Evolutionary conservation across 2,888 invertebrate species (phyloP).

Genomic region (Epinotia demarniana): DNA sequence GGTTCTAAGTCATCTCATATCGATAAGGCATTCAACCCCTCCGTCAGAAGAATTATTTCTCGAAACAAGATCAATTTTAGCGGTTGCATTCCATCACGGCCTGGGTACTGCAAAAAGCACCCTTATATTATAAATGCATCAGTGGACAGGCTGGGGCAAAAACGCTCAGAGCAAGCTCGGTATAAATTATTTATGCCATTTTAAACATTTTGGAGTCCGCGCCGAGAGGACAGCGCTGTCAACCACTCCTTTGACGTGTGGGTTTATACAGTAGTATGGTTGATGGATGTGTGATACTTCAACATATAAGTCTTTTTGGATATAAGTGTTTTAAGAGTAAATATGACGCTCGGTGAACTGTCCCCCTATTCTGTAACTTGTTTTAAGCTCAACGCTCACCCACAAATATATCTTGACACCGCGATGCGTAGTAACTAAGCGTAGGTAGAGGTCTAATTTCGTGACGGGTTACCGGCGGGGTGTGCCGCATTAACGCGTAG

Average conservation of each 20-base stretch:
- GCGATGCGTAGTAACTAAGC: no score
- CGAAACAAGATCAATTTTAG: slow-evolving; percentile 84
- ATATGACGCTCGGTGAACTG: background rate
- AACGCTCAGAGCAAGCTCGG: slow-evolving; percentile 75
- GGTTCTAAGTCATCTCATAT: background rate
- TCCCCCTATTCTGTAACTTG: no score
- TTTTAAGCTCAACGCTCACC: no score
- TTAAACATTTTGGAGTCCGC: slow-evolving; percentile 82
- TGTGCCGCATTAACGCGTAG: no score
- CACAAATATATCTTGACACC: no score
- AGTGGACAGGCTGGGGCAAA: slow-evolving; percentile 83
- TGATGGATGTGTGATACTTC: background rate
- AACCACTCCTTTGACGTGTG: slow-evolving; percentile 49
- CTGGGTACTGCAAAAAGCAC: slow-evolving; percentile 81
- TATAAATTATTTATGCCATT: slow-evolving; percentile 85
- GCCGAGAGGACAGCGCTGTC: slow-evolving; percentile 59
- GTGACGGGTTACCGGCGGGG: no score
- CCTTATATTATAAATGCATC: slow-evolving; percentile 85
- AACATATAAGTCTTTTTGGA: background rate
- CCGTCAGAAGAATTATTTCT: slow-evolving; percentile 65
- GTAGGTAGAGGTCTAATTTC: no score
- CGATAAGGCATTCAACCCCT: slow-evolving; percentile 27
- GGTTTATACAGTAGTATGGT: background rate
- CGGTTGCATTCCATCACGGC: slow-evolving; percentile 81
- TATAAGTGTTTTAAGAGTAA: background rate